phyloP scores from a whole-genome alignment of 2,888 invertebrate genomes.

The Matsumyia berberina region DNA sequence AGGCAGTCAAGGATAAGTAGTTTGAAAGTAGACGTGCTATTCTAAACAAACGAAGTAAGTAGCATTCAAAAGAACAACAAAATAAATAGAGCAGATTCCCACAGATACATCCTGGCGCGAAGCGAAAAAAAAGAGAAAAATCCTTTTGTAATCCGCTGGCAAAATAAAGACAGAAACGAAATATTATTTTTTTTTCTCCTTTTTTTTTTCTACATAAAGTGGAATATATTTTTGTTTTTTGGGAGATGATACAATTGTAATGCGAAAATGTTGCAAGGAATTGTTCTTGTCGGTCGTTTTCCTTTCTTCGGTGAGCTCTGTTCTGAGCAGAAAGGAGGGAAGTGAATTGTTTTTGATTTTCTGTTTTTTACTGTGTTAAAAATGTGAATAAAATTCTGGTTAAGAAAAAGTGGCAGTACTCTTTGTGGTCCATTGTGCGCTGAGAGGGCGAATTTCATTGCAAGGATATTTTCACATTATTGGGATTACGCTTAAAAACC shows the following conservation, averaged over 20 bases:
- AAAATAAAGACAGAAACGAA: slow-evolving; percentile 44
- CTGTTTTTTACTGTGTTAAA: slow-evolving; percentile 28
- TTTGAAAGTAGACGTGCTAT: slow-evolving; percentile 20
- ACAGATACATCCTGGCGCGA: slow-evolving; percentile 20
- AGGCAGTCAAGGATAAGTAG: slow-evolving; percentile 34
- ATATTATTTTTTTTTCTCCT: slow-evolving; percentile 33
- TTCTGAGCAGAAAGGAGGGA: background rate
- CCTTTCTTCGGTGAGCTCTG: background rate
- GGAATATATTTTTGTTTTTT: slow-evolving; percentile 4
- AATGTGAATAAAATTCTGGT: slow-evolving; percentile 2
- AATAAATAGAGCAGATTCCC: background rate
- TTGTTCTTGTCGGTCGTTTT: slow-evolving; percentile 8
- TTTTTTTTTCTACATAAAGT: slow-evolving; percentile 1
- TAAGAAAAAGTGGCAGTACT: slow-evolving; percentile 12
- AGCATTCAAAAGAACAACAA: slow-evolving; percentile 7
- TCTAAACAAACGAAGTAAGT: slow-evolving; percentile 1
- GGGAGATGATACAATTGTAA: slow-evolving; percentile 40
- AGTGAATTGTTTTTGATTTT: slow-evolving; percentile 39
- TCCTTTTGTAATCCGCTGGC: slow-evolving; percentile 57
- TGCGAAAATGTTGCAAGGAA: slow-evolving; percentile 35
- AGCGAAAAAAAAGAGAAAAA: slow-evolving; percentile 19
- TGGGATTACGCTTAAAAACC: slow-evolving; percentile 39
- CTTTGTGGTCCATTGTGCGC: slow-evolving; percentile 23
- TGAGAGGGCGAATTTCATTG: slow-evolving; percentile 19
- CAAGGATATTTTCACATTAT: slow-evolving; percentile 41